Base-by-base conservation (phyloP, 2,888 invertebrate genomes). In the Boloria euphrosyne region DNA sequence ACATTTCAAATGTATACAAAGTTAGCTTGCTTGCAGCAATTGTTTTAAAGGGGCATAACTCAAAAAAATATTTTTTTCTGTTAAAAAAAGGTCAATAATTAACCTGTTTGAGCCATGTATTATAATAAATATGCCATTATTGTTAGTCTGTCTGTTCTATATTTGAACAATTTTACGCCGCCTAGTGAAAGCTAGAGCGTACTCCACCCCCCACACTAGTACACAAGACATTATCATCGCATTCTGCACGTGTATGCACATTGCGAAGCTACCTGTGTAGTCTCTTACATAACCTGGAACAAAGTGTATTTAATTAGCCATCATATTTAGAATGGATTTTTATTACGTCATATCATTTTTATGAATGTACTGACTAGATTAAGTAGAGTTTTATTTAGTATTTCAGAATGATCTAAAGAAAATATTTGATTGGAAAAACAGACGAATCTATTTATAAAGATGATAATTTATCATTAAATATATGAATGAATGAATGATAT, bases 161-260 rank as follows among this genome's bases (percentile, higher is more conserved):
- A 92, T 90, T 75, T 92, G 90, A 18, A 92, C 90, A 49, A 93
- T 82, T 75, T 90, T 91, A 67, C 92, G 84, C 62, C 93, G 80
- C 18, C 92, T 78, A 0, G 89, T 87, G 76, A 89, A 84, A 10
- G 82, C 83, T 58, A 92, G 76, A 69, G 93, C 81, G 79, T 94
- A 94, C 78, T 96, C 96, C 17, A 95, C 90, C 68, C 93, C 90
- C 96, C 96, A 96, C 1, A 95, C 95, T 5, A 95, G 68, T 6
- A 94, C 94, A 76, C 96, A 96, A 0, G 94, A 85, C 89, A 95
- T 90, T 55, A 96, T 95, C 68, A 95, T 92, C 6, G 94, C 92
- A 68, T 95, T 95, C 80, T 96, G 95, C 4, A 95, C 94, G 85
- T 96, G 95, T 67, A 96, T 94, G 80, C 95, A 95, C 7, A 93